Base-by-base conservation (phyloP, 2,888 invertebrate species). In the Caenorhabditis afra region DNA sequence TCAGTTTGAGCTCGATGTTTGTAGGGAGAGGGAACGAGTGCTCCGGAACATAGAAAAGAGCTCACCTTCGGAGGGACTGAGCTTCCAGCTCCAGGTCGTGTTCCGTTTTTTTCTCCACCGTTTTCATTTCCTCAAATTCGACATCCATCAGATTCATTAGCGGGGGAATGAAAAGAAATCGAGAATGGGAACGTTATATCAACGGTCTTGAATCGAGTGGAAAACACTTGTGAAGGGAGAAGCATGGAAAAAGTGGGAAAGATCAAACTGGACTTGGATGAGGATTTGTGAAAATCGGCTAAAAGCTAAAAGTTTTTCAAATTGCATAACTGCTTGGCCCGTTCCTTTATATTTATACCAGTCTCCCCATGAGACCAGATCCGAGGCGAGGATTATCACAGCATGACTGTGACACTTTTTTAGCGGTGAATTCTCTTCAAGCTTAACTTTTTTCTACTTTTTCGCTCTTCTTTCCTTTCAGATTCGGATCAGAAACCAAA, bases 41-140 rank as follows among this genome's bases (percentile, higher is more conserved):
- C n/a, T n/a, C n/a, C n/a, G n/a, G 47, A 20, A n/a, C 1, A 23
- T n/a, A 61, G 45, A 39, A 47, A 35, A 20, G 4, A 4, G 20
- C 61, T 37, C 16, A 79, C 74, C 68, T 57, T 45, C 74, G 16
- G 5, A 79, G 59, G 14, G 65, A 53, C 37, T 79, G 64, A 44
- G 79, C 79, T 39, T 79, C 79, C n/a, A 61, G 61, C 55, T 79
- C 79, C 44, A 73, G 45, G 41, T 78, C 77, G 14, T 66, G 37
- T 14, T 67, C 75, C 44, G 50, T 22, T 20, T 74, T 67, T 29
- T 67, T 75, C 66, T 75, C 66, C 67, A 52, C 53, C 29, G 61
- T 41, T 64, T 74, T 74, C 67, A 75, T 66, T 53, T 47, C 61
- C 41, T 45, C 18, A 59, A 59, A 18, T 16, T 23, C 23, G 10